Evolutionary conservation across 2,113 vertebrate genomes (phyloP).

Genomic region (Microcebus ravelobensis): DNA sequence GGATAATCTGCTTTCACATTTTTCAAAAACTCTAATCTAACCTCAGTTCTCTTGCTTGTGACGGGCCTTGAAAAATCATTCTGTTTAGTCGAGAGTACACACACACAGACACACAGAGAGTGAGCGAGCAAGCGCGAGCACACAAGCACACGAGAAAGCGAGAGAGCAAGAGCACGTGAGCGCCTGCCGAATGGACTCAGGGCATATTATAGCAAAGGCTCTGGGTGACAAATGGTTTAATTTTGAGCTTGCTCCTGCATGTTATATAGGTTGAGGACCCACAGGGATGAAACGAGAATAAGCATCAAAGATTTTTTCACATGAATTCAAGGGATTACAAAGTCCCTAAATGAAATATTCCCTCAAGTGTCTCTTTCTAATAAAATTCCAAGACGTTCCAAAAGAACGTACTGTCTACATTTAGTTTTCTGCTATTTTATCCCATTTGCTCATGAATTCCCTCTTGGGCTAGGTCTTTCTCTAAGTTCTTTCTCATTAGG

Average conservation of each 20-base stretch:
- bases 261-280: background rate
- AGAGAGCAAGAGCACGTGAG: too few species aligned
- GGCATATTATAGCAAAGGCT: background rate
- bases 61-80: background rate
- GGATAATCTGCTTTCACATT: background rate
- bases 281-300: background rate
- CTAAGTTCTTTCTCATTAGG: background rate
- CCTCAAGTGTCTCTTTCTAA: background rate
- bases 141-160: too few species aligned
- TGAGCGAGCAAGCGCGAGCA: too few species aligned
- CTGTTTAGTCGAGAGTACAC: background rate
- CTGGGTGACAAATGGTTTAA: background rate
- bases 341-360: slow-evolving; percentile 3
- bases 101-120: background rate
- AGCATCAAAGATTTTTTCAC: background rate
- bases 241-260: background rate
- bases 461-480: background rate
- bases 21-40: background rate
- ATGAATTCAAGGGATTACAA: background rate
- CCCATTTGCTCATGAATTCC: background rate
- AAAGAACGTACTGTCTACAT: background rate
- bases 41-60: background rate
- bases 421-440: background rate
- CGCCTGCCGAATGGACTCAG: background rate
- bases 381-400: background rate